These are phyloP conservation scores for Dryobates pubescens DNA, from an alignment of 2,797 vertebrate species.

Conservation along the genomic window DNA sequence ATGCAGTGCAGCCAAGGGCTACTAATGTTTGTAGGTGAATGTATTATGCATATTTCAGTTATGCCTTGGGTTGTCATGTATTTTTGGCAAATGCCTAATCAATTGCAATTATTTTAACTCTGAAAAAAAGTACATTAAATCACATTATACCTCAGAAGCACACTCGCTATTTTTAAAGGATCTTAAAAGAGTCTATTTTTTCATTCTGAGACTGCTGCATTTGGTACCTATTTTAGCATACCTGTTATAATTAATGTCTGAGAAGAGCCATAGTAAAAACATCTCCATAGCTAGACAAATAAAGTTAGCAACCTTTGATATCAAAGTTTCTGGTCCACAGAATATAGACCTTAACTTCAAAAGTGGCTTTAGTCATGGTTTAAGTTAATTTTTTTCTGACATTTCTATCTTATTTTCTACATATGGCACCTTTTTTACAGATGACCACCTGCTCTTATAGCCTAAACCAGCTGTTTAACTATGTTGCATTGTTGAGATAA, in stretches of 20 bases:
- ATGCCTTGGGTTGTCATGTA: neutral
- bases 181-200: neutral
- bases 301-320: neutral
- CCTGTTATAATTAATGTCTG: neutral
- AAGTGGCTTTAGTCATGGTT: neutral
- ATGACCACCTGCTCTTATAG: constrained; percentile 14
- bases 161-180: neutral
- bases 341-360: neutral
- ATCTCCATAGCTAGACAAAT: neutral
- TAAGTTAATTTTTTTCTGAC: neutral
- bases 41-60: neutral
- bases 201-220: neutral
- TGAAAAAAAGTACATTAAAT: neutral
- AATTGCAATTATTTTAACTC: neutral
- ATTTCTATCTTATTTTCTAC: neutral
- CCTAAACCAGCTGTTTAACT: constrained; percentile 21
- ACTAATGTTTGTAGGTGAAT: neutral
- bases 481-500: neutral
- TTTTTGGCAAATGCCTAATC: neutral
- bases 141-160: neutral
- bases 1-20: neutral
- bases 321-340: neutral
- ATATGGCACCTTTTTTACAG: neutral
- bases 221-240: neutral
- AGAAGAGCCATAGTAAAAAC: neutral